Base-by-base conservation (phyloP, 2,797 vertebrate genomes). In the Petrocephalus sullivani region DNA sequence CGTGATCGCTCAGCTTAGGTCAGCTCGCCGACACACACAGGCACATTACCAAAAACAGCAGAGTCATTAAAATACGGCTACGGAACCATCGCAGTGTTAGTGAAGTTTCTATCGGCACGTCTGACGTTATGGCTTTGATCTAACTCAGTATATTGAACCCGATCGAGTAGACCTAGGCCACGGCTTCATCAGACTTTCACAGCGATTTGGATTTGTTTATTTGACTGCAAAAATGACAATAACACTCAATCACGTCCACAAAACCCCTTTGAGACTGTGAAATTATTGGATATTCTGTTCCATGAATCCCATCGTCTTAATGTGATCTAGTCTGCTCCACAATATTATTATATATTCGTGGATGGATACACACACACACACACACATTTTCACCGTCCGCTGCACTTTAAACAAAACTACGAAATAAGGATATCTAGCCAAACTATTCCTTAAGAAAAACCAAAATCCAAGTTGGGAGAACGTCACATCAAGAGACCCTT, bases 1-100 rank as follows among this genome's bases (percentile, higher is more conserved):
- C 54, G 56, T 49, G 87, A 78, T 61, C 56, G 49, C 1, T 21
- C n/a, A 83, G 56, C 87, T 88, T 88, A 88, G 75, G 75, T 88
- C 75, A 88, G 87, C 87, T 46, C 57, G 58, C n/a, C 14, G 1
- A 21, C 33, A 41, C 75, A 49, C n/a, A 46, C 12, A 58, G 19
- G 7, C 28, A 58, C 9, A 37, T 57, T 28, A 46, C 23, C 49
- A 60, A 57, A 46, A 61, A 37, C 12, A 83, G 19, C n/a, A 64
- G 64, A 21, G n/a, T 41, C 21, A 28, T 56, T 49, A 78, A 85
- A 85, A 83, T 28, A 85, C 46, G 54, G 67, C 28, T 37, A 16
- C 6, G 4, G 37, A 71, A 71, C 33, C 10, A 71, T 71, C 4
- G 4, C 41, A 71, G 33, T 16, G 5, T 51, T 51, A 51, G 49